Evolutionary conservation across 2,888 invertebrate genomes (phyloP).

Genomic region (Ramazzottius varieornatus): DNA sequence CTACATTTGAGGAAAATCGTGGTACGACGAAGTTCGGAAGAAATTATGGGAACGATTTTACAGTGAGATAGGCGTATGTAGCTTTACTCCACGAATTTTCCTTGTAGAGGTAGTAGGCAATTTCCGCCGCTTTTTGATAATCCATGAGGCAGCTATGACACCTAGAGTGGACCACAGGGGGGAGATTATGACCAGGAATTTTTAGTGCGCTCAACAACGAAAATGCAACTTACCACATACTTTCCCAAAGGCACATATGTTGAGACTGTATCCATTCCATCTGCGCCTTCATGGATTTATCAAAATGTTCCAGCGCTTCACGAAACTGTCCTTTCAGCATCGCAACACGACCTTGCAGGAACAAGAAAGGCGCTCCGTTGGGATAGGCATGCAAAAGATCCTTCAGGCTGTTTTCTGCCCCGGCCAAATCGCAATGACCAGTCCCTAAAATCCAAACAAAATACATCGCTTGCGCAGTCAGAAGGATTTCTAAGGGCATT

Average conservation of each 20-base stretch:
- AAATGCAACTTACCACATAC: constrained; percentile 3
- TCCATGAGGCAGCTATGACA: not conserved
- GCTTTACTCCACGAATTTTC: not conserved
- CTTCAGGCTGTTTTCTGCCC: not conserved
- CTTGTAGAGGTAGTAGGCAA: not conserved
- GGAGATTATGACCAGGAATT: no score
- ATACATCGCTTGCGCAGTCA: no score
- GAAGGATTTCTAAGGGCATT: no score
- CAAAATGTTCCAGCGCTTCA: not conserved
- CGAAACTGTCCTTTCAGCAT: not conserved
- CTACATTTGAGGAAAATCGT: not conserved
- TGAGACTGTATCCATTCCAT: not conserved
- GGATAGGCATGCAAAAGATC: not conserved
- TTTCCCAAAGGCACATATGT: not conserved
- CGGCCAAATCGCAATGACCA: not conserved
- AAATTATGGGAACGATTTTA: not conserved
- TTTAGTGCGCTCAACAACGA: no score
- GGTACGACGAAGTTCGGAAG: not conserved
- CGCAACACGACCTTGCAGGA: not conserved
- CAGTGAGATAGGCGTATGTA: not conserved
- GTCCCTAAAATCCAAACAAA: no score
- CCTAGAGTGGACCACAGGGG: no score
- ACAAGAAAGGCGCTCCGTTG: not conserved
- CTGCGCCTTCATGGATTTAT: not conserved
- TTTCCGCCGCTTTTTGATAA: not conserved